Base-by-base conservation (phyloP, 2,797 vertebrate genomes). In the Myoxocephalus aenaeus region DNA sequence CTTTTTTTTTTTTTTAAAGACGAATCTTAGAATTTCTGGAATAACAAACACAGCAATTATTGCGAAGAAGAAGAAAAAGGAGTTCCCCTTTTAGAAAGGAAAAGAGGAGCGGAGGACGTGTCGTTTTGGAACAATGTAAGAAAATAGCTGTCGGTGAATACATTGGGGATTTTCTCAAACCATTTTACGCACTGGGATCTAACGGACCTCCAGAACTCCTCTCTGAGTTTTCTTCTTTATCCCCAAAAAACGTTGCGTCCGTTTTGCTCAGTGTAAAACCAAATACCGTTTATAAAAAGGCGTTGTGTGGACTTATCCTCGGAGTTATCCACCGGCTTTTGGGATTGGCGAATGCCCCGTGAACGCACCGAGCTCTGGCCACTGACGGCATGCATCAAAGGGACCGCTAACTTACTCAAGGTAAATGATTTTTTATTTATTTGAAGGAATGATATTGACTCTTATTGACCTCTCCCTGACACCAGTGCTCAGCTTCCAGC, bases 331-430 rank as follows among this genome's bases (percentile, higher is more conserved):
- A 48, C 54, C 84, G 83, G 84, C 90, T 82, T 29, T 79, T 82
- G 92, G 92, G 86, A 83, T 92, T 90, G 75, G 80, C 80, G 80
- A 78, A 73, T 73, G 73, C 73, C 81, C 79, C 44, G 70, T 48
- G 81, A 80, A 84, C 82, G 83, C 76, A 63, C 83, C 69, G 80
- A 78, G 54, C 81, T 73, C 2, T 74, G 80, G 57, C 81, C 83
- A 70, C 69, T 65, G 82, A 71, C 80, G 79, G 46, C 0, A 84
- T 84, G 87, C 81, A 65, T 75, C 86, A 83, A 70, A 85, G 53
- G 83, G 74, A 89, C 84, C 66, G 65, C 1, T 86, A 92, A 94
- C 91, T 92, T 89, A 76, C 75, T 81, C 57, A 79, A 95, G 95
- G 95, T 93, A 95, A 94, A 88, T 68, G 3, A 44, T 75, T 68